These are phyloP conservation scores for Heliconius aoede DNA, from an alignment of 2,888 invertebrate genomes.

Conservation along the genomic window DNA sequence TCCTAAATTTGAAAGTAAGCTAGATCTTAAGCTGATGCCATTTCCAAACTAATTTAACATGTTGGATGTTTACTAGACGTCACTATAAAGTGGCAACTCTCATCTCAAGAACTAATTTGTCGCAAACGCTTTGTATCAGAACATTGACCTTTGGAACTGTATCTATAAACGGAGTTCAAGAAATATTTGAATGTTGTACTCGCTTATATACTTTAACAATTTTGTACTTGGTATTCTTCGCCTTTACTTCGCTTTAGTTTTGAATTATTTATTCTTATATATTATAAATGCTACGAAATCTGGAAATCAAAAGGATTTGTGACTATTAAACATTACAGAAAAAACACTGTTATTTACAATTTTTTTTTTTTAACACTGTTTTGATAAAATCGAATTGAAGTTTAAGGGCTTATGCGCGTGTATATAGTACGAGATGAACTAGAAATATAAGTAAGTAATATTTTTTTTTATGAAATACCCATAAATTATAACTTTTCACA, in stretches of 20 bases:
- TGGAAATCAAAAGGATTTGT: too few species aligned
- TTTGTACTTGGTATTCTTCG: background rate
- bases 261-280: background rate
- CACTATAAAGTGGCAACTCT: slow-evolving; percentile 9
- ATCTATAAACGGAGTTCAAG: background rate
- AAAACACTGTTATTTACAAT: too few species aligned
- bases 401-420: too few species aligned
- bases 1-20: background rate
- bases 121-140: slow-evolving; percentile 14
- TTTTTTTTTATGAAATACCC: too few species aligned
- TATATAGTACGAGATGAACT: too few species aligned
- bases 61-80: slow-evolving; percentile 2
- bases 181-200: background rate
- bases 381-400: too few species aligned
- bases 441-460: too few species aligned
- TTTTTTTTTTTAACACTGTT: too few species aligned
- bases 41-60: slow-evolving; percentile 6
- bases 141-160: slow-evolving; percentile 8
- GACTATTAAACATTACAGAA: too few species aligned
- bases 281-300: too few species aligned
- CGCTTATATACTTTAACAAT: background rate
- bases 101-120: slow-evolving; percentile 7
- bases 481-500: too few species aligned
- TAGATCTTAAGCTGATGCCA: background rate
- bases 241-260: background rate